Evolutionary conservation across 2,113 vertebrate genomes (phyloP), one percentile per base, ranked within the genome.

Genomic region (Origma solitaria): DNA sequence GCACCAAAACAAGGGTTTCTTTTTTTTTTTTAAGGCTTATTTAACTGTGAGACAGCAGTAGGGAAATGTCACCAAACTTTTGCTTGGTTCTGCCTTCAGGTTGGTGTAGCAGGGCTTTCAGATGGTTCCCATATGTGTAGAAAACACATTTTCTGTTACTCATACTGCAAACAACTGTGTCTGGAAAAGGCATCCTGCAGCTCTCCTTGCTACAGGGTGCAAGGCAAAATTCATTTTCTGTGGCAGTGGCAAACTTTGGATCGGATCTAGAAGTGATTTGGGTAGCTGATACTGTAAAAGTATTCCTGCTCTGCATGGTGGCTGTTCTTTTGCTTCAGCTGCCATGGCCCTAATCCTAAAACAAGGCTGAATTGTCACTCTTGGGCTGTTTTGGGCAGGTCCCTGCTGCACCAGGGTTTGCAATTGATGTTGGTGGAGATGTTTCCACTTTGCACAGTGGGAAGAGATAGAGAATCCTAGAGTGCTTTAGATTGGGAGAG

Each of bases 11-110:
- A 56, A 47, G 28, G 7, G 6, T n/a, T 30, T n/a, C 9, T 61
- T 49, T 72, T n/a, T 56, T 53, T 49, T 68, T 68, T 38, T 33
- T 3, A 57, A 44, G 13, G 44, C 76, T 83, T 20, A 17, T 88
- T 73, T 71, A 78, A 42, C 79, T 80, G 62, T 1, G 24, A 80
- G 75, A 76, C 8, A 9, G 69, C 25, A n/a, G 28, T 19, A 60
- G 69, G 69, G 80, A 89, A 88, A 91, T 73, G 64, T 86, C 86
- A 93, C 82, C 90, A 88, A 88, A 92, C 88, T 54, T 92, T 94
- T 82, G 37, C 81, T 78, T 62, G 76, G 58, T 92, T 88, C 57
- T 94, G 82, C 90, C 27, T 8, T 40, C 3, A 7, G 73, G 62
- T 94, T 94, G 92, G 35, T 93, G 56, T 60, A 53, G 58, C 75